Evolutionary conservation across 2,797 vertebrate genomes (phyloP).

Genomic region (Naso thynnoides): DNA sequence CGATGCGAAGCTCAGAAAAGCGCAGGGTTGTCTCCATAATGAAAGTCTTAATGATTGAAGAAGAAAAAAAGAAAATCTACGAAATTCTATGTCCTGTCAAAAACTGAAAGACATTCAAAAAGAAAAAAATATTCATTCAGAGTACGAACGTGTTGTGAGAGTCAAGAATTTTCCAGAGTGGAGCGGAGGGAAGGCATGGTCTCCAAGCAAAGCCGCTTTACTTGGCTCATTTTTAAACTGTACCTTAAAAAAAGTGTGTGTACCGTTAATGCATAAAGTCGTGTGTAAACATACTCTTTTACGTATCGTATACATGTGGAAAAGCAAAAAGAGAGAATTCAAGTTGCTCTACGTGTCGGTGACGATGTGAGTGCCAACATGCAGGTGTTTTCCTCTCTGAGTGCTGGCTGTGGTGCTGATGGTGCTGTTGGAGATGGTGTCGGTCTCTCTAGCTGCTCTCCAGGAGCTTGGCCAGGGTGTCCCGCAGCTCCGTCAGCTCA

Average conservation of each 20-base stretch:
- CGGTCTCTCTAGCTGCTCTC: constrained; percentile 90
- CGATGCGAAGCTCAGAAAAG: constrained; percentile 10
- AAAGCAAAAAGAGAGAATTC: constrained; percentile 44
- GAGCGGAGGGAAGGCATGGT: constrained; percentile 62
- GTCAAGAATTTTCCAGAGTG: constrained; percentile 41
- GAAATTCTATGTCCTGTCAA: constrained; percentile 19
- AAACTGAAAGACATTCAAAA: constrained; percentile 32
- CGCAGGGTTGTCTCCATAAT: neutral
- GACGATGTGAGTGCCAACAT: constrained; percentile 39
- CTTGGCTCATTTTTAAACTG: constrained; percentile 70
- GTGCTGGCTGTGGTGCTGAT: constrained; percentile 20
- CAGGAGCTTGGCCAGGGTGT: constrained; percentile 93
- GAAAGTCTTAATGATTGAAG: neutral
- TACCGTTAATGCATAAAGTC: constrained; percentile 47
- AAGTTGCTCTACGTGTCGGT: constrained; percentile 53
- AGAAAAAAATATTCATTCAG: neutral
- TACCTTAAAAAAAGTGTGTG: constrained; percentile 39
- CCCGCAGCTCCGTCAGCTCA: constrained; percentile 95
- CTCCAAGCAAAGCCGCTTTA: constrained; percentile 38
- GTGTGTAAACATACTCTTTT: constrained; percentile 65
- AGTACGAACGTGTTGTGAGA: neutral
- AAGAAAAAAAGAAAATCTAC: constrained; percentile 11
- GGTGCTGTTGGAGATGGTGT: constrained; percentile 36
- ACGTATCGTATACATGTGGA: constrained; percentile 9
- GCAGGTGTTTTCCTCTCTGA: constrained; percentile 30